Evolutionary conservation across 2,888 invertebrate genomes (phyloP).

Genomic region (Sepiola atlantica): DNA sequence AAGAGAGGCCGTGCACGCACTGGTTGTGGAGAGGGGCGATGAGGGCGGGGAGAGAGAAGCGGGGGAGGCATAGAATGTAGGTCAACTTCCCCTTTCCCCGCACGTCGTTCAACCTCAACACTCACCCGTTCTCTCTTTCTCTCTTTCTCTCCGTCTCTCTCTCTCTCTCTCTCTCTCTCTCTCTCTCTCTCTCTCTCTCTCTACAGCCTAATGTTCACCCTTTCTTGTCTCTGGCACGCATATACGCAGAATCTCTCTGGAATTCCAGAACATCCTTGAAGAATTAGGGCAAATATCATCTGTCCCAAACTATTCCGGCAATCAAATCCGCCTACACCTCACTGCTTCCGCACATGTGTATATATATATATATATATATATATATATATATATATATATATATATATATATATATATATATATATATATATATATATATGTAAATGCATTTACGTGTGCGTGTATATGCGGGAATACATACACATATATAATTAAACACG

Average conservation of each 20-base stretch:
- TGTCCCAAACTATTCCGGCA: no score
- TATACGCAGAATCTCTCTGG: no score
- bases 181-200: not conserved
- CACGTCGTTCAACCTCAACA: not conserved
- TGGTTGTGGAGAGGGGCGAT: not conserved
- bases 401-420: not conserved
- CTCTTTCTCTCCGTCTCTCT: not conserved
- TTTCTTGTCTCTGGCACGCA: not conserved
- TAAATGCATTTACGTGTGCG: no score
- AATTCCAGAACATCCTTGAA: no score
- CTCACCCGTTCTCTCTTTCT: not conserved
- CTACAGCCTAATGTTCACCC: not conserved
- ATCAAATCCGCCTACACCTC: no score
- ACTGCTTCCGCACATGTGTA: no score
- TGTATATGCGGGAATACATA: no score
- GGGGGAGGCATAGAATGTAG: not conserved
- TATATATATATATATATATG: not conserved
- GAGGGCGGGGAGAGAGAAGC: no score
- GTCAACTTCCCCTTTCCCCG: not conserved
- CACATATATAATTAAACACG: no score
- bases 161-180: no score
- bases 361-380: not conserved
- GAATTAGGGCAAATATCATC: no score
- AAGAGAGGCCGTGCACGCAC: not conserved
- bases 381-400: not conserved